Base-by-base conservation (phyloP, 1,140 invertebrate species). In the Zaprionus ornatus region DNA sequence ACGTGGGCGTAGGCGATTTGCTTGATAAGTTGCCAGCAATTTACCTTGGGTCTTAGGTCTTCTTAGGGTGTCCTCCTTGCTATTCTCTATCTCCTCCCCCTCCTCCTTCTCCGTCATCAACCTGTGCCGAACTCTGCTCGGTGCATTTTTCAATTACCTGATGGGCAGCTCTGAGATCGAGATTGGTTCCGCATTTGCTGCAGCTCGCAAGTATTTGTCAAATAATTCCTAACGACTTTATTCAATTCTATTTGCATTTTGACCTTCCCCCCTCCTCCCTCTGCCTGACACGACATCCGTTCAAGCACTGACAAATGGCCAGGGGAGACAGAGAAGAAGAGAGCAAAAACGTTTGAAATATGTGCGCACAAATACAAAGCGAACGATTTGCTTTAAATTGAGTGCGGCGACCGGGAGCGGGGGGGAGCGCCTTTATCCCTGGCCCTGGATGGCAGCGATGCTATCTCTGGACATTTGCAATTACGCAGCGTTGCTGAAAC, bases 111-210 rank as follows among this genome's bases (percentile, higher is more conserved):
- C 7, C 1, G 29, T 25, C 15, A 40, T 40, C 37, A 40, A 40
- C 40, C 40, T 45, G 6, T 23, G 45, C 10, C 3, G 10, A 50
- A 9, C 21, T 29, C 40, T 50, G 17, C 17, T 69, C 65, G 60
- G 52, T 86, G 80, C 80, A 81, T 64, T 87, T 87, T 78, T 81
- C 84, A 88, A 87, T 81, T 79, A 81, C 78, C 71, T 78, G 74
- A 88, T 82, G 79, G 64, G 23, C 37, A 77, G 67, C 66, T 25
- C 21, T 40, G 4, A 13, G 5, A 57, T 17, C 23, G 32, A 55
- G n/a, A 42, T 66, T 45, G 17, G 17, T 9, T 21, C 17, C 25
- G 27, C 32, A 32, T 50, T 66, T 9, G n/a, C 52, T 80, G 79
- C 79, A 74, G 15, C 45, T 81, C 40, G 32, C 52, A 50, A 45